Evolutionary conservation across 1,140 invertebrate genomes (phyloP).

Genomic region (Bicyclus anynana): DNA sequence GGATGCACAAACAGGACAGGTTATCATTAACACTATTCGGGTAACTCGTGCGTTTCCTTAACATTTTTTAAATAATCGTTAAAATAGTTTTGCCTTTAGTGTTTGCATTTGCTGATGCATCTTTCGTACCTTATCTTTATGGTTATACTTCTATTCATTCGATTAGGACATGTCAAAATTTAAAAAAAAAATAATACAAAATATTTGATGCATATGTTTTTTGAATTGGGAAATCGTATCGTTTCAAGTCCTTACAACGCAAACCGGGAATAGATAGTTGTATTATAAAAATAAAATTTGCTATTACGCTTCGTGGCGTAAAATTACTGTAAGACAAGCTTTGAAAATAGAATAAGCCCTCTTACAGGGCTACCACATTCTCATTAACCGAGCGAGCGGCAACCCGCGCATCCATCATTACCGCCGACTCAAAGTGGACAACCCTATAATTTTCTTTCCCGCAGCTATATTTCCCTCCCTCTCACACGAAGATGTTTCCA

Average conservation of each 20-base stretch:
- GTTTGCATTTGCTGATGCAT: too few relatives aligned
- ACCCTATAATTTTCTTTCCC: constrained; percentile 62
- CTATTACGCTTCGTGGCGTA: not conserved
- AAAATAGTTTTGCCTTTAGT: too few relatives aligned
- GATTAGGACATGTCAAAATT: too few relatives aligned
- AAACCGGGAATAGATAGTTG: not conserved
- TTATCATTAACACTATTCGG: not conserved
- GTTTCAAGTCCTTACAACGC: too few relatives aligned
- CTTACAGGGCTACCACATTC: constrained; percentile 62
- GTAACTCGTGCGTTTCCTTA: not conserved
- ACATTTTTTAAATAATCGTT: too few relatives aligned
- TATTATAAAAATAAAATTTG: not conserved
- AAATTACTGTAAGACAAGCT: constrained; percentile 12
- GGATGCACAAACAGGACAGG: not conserved
- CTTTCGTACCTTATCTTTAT: too few relatives aligned
- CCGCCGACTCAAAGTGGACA: constrained; percentile 44
- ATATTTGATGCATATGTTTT: too few relatives aligned
- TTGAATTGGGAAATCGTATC: too few relatives aligned
- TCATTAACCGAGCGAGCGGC: constrained; percentile 53
- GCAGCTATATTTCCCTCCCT: constrained; percentile 27
- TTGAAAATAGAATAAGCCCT: constrained; percentile 12
- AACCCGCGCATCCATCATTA: constrained; percentile 63
- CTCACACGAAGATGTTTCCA: constrained; percentile 23
- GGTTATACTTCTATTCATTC: too few relatives aligned
- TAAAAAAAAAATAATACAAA: too few relatives aligned